Conservation (phyloP, 2,113 vertebrate genomes). For the Polyodon spathula region DNA sequence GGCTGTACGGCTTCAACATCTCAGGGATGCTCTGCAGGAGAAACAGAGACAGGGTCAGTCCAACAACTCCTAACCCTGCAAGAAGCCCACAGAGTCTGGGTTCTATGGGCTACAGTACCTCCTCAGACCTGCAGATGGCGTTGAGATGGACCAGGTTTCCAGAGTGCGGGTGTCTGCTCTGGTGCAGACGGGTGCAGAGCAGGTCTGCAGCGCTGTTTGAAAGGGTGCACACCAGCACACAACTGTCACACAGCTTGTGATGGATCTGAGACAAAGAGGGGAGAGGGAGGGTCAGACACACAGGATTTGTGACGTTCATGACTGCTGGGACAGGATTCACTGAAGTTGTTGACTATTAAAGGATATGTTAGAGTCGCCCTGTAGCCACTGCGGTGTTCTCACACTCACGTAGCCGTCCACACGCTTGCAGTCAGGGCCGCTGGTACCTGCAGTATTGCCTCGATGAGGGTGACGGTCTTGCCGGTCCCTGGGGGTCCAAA, state of each 20-base stretch:
- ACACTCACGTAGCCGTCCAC: neutral
- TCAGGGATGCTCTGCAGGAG: constrained; percentile 61
- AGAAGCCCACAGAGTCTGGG: too few relatives aligned
- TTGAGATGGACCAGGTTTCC: constrained; percentile 80
- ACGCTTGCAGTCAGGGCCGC: too few relatives aligned
- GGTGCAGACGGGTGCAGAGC: constrained; percentile 74
- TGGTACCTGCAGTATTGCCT: constrained; percentile 85
- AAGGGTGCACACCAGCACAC: constrained; percentile 83
- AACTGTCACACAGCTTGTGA: constrained; percentile 66
- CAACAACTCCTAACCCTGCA: too few relatives aligned
- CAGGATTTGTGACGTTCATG: neutral
- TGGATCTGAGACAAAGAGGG: constrained; percentile 56
- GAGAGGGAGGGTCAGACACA: neutral
- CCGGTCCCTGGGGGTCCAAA: constrained; percentile 94
- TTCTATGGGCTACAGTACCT: constrained; percentile 53
- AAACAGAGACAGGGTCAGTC: neutral
- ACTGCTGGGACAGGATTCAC: too few relatives aligned
- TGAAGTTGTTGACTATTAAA: too few relatives aligned
- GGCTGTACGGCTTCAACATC: constrained; percentile 63
- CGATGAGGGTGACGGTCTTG: constrained; percentile 87
- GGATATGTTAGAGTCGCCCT: neutral
- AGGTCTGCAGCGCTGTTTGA: constrained; percentile 92
- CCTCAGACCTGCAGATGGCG: constrained; percentile 62
- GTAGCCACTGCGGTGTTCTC: neutral
- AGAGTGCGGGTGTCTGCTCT: constrained; percentile 56